Conservation (phyloP, 1,140 invertebrate species). For the Sycophila sp. region DNA sequence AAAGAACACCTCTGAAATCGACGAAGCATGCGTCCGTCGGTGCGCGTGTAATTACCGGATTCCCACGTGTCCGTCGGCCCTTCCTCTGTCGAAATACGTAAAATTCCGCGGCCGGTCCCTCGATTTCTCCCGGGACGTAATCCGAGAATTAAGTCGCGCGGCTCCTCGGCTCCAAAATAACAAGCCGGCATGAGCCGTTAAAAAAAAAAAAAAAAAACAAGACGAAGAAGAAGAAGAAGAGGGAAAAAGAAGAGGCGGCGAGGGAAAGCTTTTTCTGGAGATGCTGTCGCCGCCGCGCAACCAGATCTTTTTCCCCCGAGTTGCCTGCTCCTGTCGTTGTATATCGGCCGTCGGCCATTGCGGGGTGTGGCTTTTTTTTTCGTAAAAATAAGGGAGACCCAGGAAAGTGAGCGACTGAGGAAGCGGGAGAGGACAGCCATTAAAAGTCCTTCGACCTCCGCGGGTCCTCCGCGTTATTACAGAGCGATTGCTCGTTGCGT, state of each 20-base stretch:
- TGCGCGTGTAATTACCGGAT: conserved; percentile 24
- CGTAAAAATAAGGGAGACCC: conserved; percentile 16
- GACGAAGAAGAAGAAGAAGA: background rate
- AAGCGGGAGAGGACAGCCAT: no score
- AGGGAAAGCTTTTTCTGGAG: conserved; percentile 25
- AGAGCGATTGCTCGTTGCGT: no score
- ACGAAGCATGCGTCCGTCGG: no score
- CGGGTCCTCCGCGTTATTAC: background rate
- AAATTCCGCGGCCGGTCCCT: background rate
- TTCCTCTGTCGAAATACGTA: background rate
- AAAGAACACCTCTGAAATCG: no score
- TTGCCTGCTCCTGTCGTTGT: background rate
- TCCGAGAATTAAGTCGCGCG: conserved; percentile 31
- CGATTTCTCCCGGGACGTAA: conserved; percentile 33
- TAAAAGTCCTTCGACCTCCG: background rate
- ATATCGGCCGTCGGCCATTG: conserved; percentile 15
- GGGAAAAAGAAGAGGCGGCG: background rate
- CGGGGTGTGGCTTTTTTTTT: conserved; percentile 35
- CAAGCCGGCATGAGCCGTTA: conserved; percentile 24
- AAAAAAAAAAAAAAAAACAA: background rate
- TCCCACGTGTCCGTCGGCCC: background rate
- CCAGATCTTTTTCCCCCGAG: conserved; percentile 17
- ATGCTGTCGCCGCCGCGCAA: conserved; percentile 6
- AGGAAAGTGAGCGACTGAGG: no score
- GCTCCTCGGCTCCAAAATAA: conserved; percentile 36